Evolutionary conservation across 1,140 invertebrate genomes (phyloP), one percentile per base, ranked within the genome.

Genomic region (Adelges cooleyi): DNA sequence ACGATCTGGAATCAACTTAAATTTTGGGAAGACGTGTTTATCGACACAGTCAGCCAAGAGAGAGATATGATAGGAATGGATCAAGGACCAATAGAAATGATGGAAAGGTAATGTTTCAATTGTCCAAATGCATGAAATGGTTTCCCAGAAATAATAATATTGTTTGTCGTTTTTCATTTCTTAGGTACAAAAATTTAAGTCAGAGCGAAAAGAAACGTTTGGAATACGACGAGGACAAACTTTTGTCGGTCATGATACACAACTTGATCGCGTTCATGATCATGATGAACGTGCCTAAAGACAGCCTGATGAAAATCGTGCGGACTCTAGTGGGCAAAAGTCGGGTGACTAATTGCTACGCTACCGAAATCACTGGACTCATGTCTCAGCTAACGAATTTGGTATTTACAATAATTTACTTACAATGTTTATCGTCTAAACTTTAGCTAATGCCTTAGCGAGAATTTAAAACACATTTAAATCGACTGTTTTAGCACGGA

Each of bases 51-150:
- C 1, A 95, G 95, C 51, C 95, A 99, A 76, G 97, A 99, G 74
- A 80, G 97, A 54, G 96, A 99, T 74, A 93, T 98, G 81, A 92
- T 99, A 68, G 97, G 97, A 59, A 98, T 99, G 95, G 97, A 99
- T 78, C 95, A 99, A 77, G 94, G 95, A 51, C 92, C 95, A 4
- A 84, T 89, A 29, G 96, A 99, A 78, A 98, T 99, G 95, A 97
- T 99, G 89, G 95, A 98, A 73, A 84, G 95, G 84, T 86, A 71
- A 68, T n/a, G n/a, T n/a, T n/a, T n/a, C n/a, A n/a, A n/a, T 65
- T 50, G 29, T 51, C 11, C 23, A 46, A 67, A 29, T 56, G 38
- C 9, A 40, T 10, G n/a, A 40, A 10, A 10, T 9, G n/a, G n/a
- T 40, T 40, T 40, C 9, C 9, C 9, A 40, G 9, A n/a, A 40